Evolutionary conservation across 2,888 invertebrate genomes (phyloP).

Genomic region (Cryptocephalus moraei): DNA sequence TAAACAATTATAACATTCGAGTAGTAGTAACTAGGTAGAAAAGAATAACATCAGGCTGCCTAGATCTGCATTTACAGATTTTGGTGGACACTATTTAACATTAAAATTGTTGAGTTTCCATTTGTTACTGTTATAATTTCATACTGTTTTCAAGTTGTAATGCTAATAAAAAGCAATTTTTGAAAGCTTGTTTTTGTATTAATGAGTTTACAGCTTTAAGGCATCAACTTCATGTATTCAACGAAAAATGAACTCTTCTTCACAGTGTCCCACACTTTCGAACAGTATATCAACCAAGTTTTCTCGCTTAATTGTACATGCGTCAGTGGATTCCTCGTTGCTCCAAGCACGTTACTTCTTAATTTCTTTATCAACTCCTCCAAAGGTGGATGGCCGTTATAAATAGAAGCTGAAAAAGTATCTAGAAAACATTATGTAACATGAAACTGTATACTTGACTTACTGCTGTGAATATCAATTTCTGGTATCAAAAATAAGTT

Average conservation of each 20-base stretch:
- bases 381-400: constrained; percentile 53
- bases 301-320: constrained; percentile 67
- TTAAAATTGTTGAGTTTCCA: too few species aligned
- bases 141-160: too few species aligned
- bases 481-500: constrained; percentile 63
- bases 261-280: constrained; percentile 74
- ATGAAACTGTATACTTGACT: constrained; percentile 2
- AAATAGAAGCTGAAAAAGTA: constrained; percentile 38
- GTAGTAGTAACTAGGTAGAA: too few species aligned
- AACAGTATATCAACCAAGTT: constrained; percentile 76
- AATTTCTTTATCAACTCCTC: constrained; percentile 55
- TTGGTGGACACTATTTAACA: too few species aligned
- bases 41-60: too few species aligned
- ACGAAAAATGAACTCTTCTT: constrained; percentile 75
- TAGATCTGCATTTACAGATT: too few species aligned
- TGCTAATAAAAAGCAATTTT: too few species aligned
- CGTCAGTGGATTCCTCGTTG: constrained; percentile 58
- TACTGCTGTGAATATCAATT: constrained; percentile 32
- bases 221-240: constrained; percentile 73
- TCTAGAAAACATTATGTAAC: neutral
- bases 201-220: constrained; percentile 32
- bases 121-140: neutral
- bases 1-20: too few species aligned
- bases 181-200: too few species aligned
- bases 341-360: constrained; percentile 59